Conservation (phyloP, 2,797 vertebrate genomes). For the Gallinago stenura region DNA sequence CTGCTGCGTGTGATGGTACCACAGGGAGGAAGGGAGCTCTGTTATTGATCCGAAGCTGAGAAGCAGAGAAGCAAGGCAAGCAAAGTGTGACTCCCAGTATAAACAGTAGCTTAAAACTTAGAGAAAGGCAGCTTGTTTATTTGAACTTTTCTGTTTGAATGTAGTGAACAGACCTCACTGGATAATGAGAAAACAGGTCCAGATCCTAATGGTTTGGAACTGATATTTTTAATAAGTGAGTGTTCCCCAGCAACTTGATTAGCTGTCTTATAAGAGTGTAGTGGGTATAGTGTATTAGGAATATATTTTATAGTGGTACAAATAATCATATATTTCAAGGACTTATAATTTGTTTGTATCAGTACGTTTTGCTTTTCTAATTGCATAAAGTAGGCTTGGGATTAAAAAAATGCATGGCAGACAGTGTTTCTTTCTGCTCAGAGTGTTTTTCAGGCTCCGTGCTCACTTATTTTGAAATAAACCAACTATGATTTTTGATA, state of each 20-base stretch:
- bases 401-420: neutral
- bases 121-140: neutral
- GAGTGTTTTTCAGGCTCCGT: neutral
- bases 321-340: neutral
- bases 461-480: slow-evolving; percentile 4
- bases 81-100: neutral
- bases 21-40: neutral
- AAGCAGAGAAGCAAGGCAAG: neutral
- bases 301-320: neutral
- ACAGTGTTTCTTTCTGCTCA: neutral
- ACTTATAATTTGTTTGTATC: neutral
- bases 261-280: neutral
- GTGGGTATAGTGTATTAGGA: neutral
- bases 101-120: neutral
- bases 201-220: neutral
- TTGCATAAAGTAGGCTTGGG: neutral
- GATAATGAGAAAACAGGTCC: neutral
- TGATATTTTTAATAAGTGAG: neutral
- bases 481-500: slow-evolving; percentile 3
- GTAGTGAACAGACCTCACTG: neutral
- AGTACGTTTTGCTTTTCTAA: neutral
- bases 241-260: neutral
- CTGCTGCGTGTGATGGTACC: neutral
- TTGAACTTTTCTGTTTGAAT: neutral
- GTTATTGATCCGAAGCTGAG: neutral